Conservation (phyloP, 1,140 invertebrate species). For the Armadillidium nasatum region DNA sequence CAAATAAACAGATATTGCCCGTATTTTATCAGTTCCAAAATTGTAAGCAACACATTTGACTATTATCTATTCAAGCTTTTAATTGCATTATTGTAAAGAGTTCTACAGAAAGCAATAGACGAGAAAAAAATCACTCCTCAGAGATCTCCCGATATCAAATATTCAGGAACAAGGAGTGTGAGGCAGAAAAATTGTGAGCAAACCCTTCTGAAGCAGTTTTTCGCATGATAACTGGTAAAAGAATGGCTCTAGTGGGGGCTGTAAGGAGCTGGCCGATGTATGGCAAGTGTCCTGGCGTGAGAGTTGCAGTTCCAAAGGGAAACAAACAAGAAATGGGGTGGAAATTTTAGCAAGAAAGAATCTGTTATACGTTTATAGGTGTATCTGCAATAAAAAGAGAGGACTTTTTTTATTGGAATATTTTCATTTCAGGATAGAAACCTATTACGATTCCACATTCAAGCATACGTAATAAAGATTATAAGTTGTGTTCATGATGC, state of each 20-base stretch:
- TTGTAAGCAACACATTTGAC: too few species aligned
- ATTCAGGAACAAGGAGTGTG: conserved; percentile 11
- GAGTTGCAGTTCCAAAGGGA: background rate
- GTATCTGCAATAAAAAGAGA: background rate
- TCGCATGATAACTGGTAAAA: conserved; percentile 12
- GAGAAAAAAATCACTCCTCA: background rate
- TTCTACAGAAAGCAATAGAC: background rate
- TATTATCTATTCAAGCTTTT: background rate
- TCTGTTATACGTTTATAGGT: conserved; percentile 3
- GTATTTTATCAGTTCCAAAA: too few species aligned
- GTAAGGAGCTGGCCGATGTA: conserved; percentile 8
- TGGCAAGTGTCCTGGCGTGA: background rate
- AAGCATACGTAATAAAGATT: too few species aligned
- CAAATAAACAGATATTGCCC: too few species aligned
- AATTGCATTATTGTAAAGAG: background rate
- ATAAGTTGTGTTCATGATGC: too few species aligned
- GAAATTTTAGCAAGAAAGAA: conserved; percentile 11
- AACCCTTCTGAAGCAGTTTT: conserved; percentile 12
- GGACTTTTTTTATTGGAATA: background rate
- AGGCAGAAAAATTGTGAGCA: conserved; percentile 6
- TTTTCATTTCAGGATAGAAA: background rate
- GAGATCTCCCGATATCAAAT: background rate
- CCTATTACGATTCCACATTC: background rate
- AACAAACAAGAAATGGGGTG: conserved; percentile 3
- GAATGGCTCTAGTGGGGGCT: background rate